Percentiles rank a stretch among this genome's conserved stretches.
Conservation (phyloP, 2,888 invertebrate species). For the Epistrophella euchroma region DNA sequence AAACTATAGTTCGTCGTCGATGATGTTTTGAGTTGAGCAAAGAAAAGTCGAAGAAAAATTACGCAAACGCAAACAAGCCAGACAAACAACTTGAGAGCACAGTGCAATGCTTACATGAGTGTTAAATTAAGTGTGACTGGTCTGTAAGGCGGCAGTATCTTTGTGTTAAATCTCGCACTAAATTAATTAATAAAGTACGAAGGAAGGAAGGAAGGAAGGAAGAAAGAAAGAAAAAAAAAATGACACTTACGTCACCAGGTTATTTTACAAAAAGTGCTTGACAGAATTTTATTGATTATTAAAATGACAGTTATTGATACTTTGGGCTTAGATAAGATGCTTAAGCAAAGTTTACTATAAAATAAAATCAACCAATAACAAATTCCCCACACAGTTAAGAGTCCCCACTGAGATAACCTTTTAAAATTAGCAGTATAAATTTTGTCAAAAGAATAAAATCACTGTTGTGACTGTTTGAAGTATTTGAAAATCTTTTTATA, state of each 20-base stretch:
- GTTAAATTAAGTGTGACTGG: constrained; percentile 24
- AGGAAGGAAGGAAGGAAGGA: background rate
- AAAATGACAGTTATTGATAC: background rate
- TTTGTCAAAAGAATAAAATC: no score
- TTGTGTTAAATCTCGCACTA: constrained; percentile 29
- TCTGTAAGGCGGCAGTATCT: background rate
- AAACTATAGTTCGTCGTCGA: constrained; percentile 55
- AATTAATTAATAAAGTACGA: constrained; percentile 41
- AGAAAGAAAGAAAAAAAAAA: background rate
- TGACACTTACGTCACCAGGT: background rate
- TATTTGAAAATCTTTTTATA: no score
- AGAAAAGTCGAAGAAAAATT: constrained; percentile 52
- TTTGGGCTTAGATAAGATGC: background rate
- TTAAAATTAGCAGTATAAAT: background rate
- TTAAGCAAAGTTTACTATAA: no score
- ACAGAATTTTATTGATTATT: background rate
- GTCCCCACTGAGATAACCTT: background rate
- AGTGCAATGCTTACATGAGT: constrained; percentile 48
- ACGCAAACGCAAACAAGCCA: constrained; percentile 67
- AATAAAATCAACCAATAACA: no score
- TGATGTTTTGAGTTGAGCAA: constrained; percentile 17
- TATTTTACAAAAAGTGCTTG: background rate
- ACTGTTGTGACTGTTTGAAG: no score
- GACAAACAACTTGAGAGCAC: constrained; percentile 51
- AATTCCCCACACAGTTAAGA: background rate